Conservation (phyloP, 2,113 vertebrate genomes). For the Ascaphus truei region DNA sequence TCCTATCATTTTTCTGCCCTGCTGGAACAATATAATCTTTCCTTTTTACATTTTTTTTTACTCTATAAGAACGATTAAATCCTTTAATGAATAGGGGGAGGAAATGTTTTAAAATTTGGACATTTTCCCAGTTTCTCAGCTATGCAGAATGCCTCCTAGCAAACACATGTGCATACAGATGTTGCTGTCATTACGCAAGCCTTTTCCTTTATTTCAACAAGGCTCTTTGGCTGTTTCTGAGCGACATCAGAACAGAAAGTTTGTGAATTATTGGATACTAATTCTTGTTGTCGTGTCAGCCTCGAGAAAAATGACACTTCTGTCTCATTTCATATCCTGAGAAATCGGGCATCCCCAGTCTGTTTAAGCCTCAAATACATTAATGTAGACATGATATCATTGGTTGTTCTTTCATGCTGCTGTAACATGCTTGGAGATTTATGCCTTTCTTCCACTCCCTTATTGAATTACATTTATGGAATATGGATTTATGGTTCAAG, state of each 20-base stretch:
- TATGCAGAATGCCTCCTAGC: constrained; percentile 36
- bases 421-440: not conserved
- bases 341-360: constrained; percentile 19
- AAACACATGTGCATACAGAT: constrained; percentile 31
- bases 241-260: constrained; percentile 33
- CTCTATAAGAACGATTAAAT: constrained; percentile 25
- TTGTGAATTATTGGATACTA: constrained; percentile 31
- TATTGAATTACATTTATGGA: not conserved
- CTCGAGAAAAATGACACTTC: constrained; percentile 12
- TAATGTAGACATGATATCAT: constrained; percentile 24
- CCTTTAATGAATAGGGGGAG: constrained; percentile 35
- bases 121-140: constrained; percentile 35
- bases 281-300: not conserved
- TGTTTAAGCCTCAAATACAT: constrained; percentile 30
- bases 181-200: constrained; percentile 33
- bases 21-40: constrained; percentile 4
- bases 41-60: constrained; percentile 21
- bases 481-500: not conserved
- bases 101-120: constrained; percentile 27
- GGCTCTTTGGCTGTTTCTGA: constrained; percentile 35
- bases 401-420: constrained; percentile 4
- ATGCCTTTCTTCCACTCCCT: not conserved
- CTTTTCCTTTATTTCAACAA: constrained; percentile 26
- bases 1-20: not conserved
- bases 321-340: constrained; percentile 31